Evolutionary conservation across 2,888 invertebrate genomes (phyloP).

Genomic region (Chesias legatella): DNA sequence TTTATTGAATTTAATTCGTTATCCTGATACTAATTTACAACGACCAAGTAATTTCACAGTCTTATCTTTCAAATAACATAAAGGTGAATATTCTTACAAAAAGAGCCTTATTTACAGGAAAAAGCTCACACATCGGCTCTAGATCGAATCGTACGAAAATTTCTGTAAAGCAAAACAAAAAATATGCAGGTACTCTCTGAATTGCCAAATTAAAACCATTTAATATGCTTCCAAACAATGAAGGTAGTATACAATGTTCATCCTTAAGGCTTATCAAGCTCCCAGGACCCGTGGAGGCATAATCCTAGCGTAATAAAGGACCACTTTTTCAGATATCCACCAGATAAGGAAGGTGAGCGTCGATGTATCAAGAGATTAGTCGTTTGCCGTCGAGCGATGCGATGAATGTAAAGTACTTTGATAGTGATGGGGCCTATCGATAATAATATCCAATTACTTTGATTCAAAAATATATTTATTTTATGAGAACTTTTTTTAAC

Average conservation of each 20-base stretch:
- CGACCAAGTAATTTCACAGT: no score
- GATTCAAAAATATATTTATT: no score
- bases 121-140: no score
- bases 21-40: no score
- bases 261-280: conserved; percentile 37
- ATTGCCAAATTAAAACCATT: conserved; percentile 3
- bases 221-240: neutral
- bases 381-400: conserved; percentile 58
- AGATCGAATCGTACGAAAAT: no score
- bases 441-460: conserved; percentile 7
- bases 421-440: conserved; percentile 34
- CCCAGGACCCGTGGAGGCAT: conserved; percentile 36
- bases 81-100: no score
- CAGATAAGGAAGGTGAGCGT: conserved; percentile 72
- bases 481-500: no score
- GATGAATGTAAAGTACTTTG: conserved; percentile 67
- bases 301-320: conserved; percentile 64
- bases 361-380: conserved; percentile 78
- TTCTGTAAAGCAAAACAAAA: neutral
- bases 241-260: conserved; percentile 6
- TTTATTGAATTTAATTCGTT: no score
- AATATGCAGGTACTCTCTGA: neutral
- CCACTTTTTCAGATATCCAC: conserved; percentile 66
- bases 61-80: no score
- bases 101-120: no score